A percentile compares a stretch with the other conserved stretches of the same genome.
phyloP scores from a whole-genome alignment of 2,113 vertebrate species.

The Chaetodon trifascialis region DNA sequence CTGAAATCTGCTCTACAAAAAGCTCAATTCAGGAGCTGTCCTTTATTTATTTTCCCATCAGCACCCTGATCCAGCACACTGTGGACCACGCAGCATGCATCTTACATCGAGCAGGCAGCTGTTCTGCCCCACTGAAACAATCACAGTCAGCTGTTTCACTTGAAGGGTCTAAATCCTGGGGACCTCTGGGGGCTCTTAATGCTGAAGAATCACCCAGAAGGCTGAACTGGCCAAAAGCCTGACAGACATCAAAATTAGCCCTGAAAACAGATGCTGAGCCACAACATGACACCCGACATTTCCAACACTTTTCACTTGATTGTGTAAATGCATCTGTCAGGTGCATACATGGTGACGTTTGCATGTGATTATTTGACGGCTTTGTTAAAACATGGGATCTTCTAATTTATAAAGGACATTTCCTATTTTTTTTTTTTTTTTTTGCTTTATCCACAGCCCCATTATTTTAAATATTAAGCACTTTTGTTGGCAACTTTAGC shows the following conservation, averaged over 20 bases:
- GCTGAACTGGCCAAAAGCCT: not conserved
- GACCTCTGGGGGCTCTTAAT: slow-evolving; percentile 3
- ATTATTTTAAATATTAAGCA: not conserved
- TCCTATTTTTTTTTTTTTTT: too few species aligned
- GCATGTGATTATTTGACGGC: not conserved
- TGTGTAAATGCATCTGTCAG: not conserved
- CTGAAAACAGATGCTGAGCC: slow-evolving; percentile 31
- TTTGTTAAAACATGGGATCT: too few species aligned
- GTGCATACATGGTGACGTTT: not conserved
- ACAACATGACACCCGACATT: slow-evolving; percentile 24
- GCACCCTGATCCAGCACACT: not conserved
- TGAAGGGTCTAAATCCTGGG: slow-evolving; percentile 9
- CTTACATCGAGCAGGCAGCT: slow-evolving; percentile 14
- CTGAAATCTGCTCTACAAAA: not conserved
- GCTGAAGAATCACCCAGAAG: slow-evolving; percentile 24
- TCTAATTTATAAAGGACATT: not conserved
- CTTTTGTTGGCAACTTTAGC: not conserved
- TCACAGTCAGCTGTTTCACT: slow-evolving; percentile 27
- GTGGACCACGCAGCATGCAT: not conserved
- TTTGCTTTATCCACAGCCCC: too few species aligned
- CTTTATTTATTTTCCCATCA: slow-evolving; percentile 32
- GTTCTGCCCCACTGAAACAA: slow-evolving; percentile 22
- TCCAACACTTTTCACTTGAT: not conserved
- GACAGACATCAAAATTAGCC: not conserved
- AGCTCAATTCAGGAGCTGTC: slow-evolving; percentile 26